Evolutionary conservation across 2,113 vertebrate genomes (phyloP).

Genomic region (Micronycteris hirsuta): DNA sequence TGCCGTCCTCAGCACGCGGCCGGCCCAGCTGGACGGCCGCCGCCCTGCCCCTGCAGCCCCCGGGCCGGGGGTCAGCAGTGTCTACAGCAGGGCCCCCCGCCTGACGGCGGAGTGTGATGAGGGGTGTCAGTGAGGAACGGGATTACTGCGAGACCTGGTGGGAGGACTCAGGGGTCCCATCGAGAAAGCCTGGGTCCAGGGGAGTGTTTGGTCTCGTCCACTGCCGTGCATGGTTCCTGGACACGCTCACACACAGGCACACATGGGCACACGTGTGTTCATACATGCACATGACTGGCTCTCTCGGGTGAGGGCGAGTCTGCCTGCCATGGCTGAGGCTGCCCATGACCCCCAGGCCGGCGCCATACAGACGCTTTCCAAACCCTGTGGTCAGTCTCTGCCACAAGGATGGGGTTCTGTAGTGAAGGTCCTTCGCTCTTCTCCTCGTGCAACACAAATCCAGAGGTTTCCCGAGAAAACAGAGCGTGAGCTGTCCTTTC

Average conservation of each 20-base stretch:
- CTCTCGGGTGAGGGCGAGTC: too few relatives aligned
- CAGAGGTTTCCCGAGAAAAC: not conserved
- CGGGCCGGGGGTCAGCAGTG: not conserved
- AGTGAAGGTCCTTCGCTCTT: not conserved
- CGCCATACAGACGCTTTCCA: not conserved
- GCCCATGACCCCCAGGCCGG: not conserved
- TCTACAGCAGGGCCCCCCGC: too few relatives aligned
- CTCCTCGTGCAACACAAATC: not conserved
- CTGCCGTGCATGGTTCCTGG: rapidly evolving
- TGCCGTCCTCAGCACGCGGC: too few relatives aligned
- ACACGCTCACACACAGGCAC: not conserved
- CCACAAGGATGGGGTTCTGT: not conserved
- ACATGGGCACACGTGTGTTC: too few relatives aligned
- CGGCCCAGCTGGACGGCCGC: too few relatives aligned
- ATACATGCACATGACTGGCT: not conserved
- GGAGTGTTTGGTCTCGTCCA: not conserved
- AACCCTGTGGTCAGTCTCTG: not conserved
- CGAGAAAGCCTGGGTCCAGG: too few relatives aligned
- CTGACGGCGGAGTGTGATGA: too few relatives aligned
- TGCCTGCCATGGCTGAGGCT: not conserved
- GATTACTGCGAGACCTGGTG: not conserved
- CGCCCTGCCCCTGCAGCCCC: rapidly evolving
- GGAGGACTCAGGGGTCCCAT: not conserved
- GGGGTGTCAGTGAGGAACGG: rapidly evolving
- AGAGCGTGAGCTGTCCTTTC: not conserved